Evolutionary conservation across 2,113 vertebrate species (phyloP).

Genomic region (Psephotus haematonotus): DNA sequence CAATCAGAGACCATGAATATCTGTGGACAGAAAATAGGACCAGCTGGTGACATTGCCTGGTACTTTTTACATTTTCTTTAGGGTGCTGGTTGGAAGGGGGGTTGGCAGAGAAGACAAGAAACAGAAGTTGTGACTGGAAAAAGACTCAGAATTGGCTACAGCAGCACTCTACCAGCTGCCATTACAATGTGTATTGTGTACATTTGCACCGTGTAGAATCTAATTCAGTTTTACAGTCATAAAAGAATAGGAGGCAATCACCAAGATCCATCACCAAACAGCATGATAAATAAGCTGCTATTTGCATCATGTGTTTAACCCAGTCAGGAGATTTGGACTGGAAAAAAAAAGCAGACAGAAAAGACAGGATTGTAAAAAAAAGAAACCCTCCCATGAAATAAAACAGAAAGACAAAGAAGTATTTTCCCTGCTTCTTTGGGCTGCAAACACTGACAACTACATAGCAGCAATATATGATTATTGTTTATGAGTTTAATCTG

Average conservation of each 20-base stretch:
- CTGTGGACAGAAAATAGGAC: conserved; percentile 40
- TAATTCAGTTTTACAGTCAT: conserved; percentile 71
- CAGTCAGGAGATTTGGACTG: conserved; percentile 31
- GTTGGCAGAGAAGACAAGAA: conserved; percentile 36
- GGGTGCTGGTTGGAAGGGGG: background rate
- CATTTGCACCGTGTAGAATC: conserved; percentile 65
- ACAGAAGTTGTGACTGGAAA: conserved; percentile 64
- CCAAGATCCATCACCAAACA: conserved; percentile 61
- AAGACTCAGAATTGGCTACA: conserved; percentile 51
- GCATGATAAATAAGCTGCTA: conserved; percentile 64
- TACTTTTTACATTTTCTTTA: conserved; percentile 52
- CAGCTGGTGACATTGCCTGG: conserved; percentile 54
- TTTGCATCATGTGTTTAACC: conserved; percentile 51
- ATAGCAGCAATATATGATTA: background rate
- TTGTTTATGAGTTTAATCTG: background rate
- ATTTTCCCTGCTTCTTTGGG: background rate
- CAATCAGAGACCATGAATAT: background rate
- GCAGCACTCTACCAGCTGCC: conserved; percentile 63
- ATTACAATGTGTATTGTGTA: conserved; percentile 64
- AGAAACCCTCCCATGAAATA: background rate
- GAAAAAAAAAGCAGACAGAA: background rate
- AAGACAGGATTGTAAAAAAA: background rate
- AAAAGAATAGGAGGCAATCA: conserved; percentile 64
- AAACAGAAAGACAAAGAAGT: background rate
- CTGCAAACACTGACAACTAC: background rate